Evolutionary conservation across 2,113 vertebrate genomes (phyloP), one percentile per base, ranked within the genome.

Genomic region (Semicossyphus pulcher): DNA sequence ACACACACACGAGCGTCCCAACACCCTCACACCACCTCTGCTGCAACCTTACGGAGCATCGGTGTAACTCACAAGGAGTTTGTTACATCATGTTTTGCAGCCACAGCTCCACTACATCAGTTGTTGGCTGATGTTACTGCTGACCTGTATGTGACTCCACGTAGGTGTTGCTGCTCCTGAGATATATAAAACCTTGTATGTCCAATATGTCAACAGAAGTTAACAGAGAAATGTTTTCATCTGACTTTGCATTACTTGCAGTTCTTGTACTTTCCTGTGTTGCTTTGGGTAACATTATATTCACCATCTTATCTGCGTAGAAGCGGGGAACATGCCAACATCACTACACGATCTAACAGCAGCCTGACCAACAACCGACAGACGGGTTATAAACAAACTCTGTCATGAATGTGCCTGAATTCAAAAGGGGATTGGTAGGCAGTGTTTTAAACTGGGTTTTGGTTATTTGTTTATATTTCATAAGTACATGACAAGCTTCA

Each of bases 1-100:
- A 12, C 51, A 26, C 37, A 18, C 5, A 36, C 34, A 36, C 34
- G 9, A 32, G 9, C 8, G 31, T 0, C 16, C 15, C 34, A 8
- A 11, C 29, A 10, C 49, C 28, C 16, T 57, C 21, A 51, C 74
- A 58, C 47, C 63, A 47, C 32, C 72, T 25, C 68, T n/a, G 41
- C 78, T 23, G 26, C 42, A 44, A 28, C 67, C 58, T 25, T 37
- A 62, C 37, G 52, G 25, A 78, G 39, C 59, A 10, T 47, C 65
- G 58, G 21, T 69, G 54, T 28, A 10, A 14, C 59, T 73, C 54
- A 49, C 34, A n/a, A 0, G 59, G 61, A 59, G 59, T 15, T 5
- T 2, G 41, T 77, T 73, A 42, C 67, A 76, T 72, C 44, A 32
- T 7, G 31, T 54, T 62, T 57, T 16, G 5, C 23, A 78, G 63